phyloP scores from a whole-genome alignment of 1,140 invertebrate genomes.

The Drosophila tsacasi region DNA sequence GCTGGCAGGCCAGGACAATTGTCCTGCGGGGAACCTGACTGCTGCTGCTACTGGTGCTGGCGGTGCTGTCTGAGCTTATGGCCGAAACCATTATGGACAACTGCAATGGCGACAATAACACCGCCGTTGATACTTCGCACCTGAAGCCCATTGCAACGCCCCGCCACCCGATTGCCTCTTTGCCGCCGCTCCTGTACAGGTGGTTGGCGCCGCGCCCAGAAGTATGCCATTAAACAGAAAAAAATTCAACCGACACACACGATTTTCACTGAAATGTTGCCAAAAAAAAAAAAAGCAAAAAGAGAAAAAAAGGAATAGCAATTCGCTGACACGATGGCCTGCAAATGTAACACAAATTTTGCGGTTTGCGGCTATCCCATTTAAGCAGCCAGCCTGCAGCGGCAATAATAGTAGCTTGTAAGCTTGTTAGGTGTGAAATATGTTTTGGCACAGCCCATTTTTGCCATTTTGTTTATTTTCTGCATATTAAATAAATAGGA shows the following conservation, averaged over 20 bases:
- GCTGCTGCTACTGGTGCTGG: background rate
- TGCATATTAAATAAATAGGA: constrained; percentile 57
- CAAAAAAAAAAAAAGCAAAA: constrained; percentile 31
- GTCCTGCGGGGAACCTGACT: constrained; percentile 60
- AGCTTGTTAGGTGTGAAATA: constrained; percentile 72
- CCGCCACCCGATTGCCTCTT: background rate
- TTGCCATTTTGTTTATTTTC: constrained; percentile 53
- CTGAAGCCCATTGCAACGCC: constrained; percentile 62
- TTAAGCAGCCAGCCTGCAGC: constrained; percentile 55
- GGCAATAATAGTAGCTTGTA: constrained; percentile 34
- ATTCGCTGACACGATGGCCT: constrained; percentile 42
- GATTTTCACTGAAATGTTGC: constrained; percentile 48
- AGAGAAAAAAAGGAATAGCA: constrained; percentile 6
- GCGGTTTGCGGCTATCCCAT: constrained; percentile 64
- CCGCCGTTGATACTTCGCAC: constrained; percentile 79
- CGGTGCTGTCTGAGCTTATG: constrained; percentile 61
- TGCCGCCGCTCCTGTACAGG: constrained; percentile 41
- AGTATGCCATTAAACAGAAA: constrained; percentile 64
- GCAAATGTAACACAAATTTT: constrained; percentile 75
- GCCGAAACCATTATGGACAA: constrained; percentile 75
- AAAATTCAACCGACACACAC: constrained; percentile 38
- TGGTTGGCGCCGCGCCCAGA: constrained; percentile 74
- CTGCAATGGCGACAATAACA: constrained; percentile 78
- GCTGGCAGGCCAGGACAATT: constrained; percentile 54
- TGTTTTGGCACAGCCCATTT: constrained; percentile 30